These are phyloP conservation scores for Campoletis sonorensis DNA, from an alignment of 1,140 invertebrate species.

Conservation along the genomic window DNA sequence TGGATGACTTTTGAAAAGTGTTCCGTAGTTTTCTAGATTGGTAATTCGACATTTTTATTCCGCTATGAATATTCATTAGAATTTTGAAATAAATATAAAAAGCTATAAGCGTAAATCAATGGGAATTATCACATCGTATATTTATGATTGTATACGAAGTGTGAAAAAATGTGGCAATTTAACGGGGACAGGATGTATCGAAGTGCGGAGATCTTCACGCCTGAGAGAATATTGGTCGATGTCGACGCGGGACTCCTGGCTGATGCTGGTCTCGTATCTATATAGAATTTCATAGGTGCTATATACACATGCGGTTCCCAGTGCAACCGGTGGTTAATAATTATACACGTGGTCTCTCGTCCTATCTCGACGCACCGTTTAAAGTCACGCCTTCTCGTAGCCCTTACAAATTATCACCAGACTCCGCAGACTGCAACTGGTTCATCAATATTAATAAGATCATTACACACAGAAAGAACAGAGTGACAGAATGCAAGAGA, in stretches of 20 bases:
- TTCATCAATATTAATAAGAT: conserved; percentile 66
- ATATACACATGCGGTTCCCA: conserved; percentile 24
- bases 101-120: too few relatives aligned
- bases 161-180: not conserved
- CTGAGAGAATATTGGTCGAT: conserved; percentile 33
- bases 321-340: conserved; percentile 46
- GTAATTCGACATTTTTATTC: too few relatives aligned
- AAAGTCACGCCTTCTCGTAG: conserved; percentile 44
- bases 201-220: conserved; percentile 26
- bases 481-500: too few relatives aligned
- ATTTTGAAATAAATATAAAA: too few relatives aligned
- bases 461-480: conserved; percentile 49
- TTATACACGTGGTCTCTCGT: conserved; percentile 42
- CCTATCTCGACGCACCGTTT: conserved; percentile 40
- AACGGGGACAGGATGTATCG: conserved; percentile 17
- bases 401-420: conserved; percentile 58
- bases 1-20: too few relatives aligned
- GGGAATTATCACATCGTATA: too few relatives aligned
- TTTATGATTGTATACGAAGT: not conserved
- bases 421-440: conserved; percentile 53
- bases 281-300: not conserved
- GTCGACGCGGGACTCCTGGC: conserved; percentile 27
- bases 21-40: too few relatives aligned
- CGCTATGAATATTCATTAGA: too few relatives aligned
- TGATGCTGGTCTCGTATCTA: conserved; percentile 28